A percentile compares a stretch with the other conserved stretches of the same genome.
phyloP scores from a whole-genome alignment of 2,797 vertebrate genomes.

The Siniperca obscura region DNA sequence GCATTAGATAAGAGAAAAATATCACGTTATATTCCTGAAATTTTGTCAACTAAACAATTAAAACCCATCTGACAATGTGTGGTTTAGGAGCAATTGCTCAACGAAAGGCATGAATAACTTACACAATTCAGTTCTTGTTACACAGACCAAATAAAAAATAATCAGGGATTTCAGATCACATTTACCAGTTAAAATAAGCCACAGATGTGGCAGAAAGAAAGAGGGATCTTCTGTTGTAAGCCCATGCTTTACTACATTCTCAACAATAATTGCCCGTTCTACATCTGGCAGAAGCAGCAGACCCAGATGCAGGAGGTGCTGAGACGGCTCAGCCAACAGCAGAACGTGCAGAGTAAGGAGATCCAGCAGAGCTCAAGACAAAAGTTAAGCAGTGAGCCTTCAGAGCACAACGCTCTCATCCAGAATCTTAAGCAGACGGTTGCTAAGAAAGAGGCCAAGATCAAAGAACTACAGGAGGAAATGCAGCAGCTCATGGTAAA shows the following conservation, averaged over 20 bases:
- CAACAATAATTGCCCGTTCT: not conserved
- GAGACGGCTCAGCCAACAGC: constrained; percentile 82
- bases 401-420: constrained; percentile 78
- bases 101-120: constrained; percentile 1
- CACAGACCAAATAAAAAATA: not conserved
- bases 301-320: constrained; percentile 89
- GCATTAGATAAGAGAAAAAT: constrained; percentile 17
- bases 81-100: not conserved
- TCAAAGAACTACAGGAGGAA: constrained; percentile 86
- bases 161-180: not conserved
- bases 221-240: not conserved
- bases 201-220: not conserved
- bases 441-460: constrained; percentile 85
- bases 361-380: constrained; percentile 64
- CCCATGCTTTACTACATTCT: not conserved
- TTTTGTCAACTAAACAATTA: constrained; percentile 5
- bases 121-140: constrained; percentile 6
- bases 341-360: constrained; percentile 70
- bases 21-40: not conserved
- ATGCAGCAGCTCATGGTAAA: constrained; percentile 85
- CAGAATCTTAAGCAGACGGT: constrained; percentile 84
- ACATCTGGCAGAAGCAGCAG: constrained; percentile 85
- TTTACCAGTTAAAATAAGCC: not conserved
- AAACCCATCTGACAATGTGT: not conserved
- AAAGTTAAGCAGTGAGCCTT: constrained; percentile 73